A percentile compares a stretch with the other conserved stretches of the same genome.
These are phyloP conservation scores for Brachyalestes nurse DNA, from an alignment of 2,797 vertebrate species.

Conservation along the genomic window DNA sequence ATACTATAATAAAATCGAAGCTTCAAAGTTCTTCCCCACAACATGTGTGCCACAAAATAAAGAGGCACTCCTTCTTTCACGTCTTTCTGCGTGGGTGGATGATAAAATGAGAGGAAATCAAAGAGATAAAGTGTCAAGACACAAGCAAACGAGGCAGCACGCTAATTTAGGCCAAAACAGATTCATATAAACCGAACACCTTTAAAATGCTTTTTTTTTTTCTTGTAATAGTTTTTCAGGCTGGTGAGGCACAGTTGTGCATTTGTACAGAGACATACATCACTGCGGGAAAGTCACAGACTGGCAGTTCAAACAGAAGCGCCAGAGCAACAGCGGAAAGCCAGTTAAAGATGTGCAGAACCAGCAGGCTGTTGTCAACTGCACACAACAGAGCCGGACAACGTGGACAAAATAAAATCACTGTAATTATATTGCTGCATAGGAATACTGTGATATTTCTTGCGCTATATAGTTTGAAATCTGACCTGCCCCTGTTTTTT, in stretches of 20 bases:
- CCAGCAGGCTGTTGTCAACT: not conserved
- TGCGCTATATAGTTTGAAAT: not conserved
- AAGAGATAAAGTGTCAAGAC: slow-evolving; percentile 3
- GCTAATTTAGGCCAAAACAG: slow-evolving; percentile 2
- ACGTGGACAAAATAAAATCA: not conserved
- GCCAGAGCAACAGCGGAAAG: not conserved
- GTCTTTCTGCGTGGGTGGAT: slow-evolving; percentile 19
- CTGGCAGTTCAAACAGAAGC: not conserved
- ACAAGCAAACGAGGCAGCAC: slow-evolving; percentile 7
- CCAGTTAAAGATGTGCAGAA: not conserved
- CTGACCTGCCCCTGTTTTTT: not conserved
- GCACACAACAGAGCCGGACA: not conserved
- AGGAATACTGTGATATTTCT: not conserved
- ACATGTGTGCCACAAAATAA: slow-evolving; percentile 21
- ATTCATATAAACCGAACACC: not conserved
- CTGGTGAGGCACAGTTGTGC: not conserved
- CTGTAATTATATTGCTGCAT: too few relatives aligned
- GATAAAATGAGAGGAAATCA: slow-evolving; percentile 12
- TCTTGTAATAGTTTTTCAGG: not conserved
- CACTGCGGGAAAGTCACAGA: not conserved
- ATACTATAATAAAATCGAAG: slow-evolving; percentile 15
- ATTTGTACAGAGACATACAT: not conserved
- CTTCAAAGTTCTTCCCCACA: slow-evolving; percentile 20
- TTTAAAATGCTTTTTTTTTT: not conserved
- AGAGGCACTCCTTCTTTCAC: slow-evolving; percentile 6